phyloP scores from a whole-genome alignment of 1,140 invertebrate genomes.

The Arion vulgaris region DNA sequence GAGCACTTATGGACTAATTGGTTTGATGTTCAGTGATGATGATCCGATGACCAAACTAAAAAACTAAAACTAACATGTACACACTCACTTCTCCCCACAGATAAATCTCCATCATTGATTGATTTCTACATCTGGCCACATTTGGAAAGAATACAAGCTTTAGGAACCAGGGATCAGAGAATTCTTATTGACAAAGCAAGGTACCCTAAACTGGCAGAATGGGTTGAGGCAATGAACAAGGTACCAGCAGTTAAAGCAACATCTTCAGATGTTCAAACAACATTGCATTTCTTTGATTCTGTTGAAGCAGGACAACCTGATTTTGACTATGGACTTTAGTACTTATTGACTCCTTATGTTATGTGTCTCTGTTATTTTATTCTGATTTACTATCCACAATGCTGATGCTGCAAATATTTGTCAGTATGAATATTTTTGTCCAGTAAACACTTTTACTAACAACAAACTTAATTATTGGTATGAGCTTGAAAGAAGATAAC shows the following conservation, averaged over 20 bases:
- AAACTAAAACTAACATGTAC: too few species aligned
- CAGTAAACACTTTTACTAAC: background rate
- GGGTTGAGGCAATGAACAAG: conserved; percentile 45
- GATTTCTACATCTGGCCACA: conserved; percentile 64
- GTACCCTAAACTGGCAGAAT: conserved; percentile 19
- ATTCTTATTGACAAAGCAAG: background rate
- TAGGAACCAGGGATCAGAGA: background rate
- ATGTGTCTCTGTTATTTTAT: too few species aligned
- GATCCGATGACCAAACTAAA: too few species aligned
- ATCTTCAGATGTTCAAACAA: conserved; percentile 35
- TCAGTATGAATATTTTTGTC: too few species aligned
- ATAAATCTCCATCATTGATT: conserved; percentile 46
- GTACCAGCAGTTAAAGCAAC: conserved; percentile 49
- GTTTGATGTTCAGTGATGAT: too few species aligned
- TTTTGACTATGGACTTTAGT: conserved; percentile 14
- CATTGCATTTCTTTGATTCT: conserved; percentile 40
- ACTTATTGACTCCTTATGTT: too few species aligned
- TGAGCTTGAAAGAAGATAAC: too few species aligned
- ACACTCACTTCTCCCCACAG: conserved; percentile 44
- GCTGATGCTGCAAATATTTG: too few species aligned
- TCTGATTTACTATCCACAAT: too few species aligned
- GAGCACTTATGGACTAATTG: too few species aligned
- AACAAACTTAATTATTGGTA: background rate
- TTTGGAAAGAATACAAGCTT: conserved; percentile 53
- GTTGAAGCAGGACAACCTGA: conserved; percentile 44